These are phyloP conservation scores for Hozukius guyotensis DNA, from an alignment of 2,797 vertebrate species.

Conservation along the genomic window DNA sequence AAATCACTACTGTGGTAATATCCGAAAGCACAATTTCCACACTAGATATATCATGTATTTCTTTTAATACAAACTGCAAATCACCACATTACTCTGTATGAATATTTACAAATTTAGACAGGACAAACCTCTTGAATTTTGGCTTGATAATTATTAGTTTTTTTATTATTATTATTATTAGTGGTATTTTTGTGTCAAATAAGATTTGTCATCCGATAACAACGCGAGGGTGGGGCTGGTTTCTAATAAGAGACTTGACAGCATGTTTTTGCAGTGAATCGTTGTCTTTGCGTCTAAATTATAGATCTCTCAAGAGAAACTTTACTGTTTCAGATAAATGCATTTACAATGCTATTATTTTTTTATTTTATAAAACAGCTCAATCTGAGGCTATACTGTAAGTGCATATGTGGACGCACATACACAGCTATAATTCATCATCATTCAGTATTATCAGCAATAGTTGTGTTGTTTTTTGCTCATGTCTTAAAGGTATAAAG, in stretches of 20 bases:
- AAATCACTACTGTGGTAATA: not conserved
- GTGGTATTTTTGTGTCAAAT: not conserved
- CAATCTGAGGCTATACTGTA: not conserved
- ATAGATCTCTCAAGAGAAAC: not conserved
- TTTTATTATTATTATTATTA: not conserved
- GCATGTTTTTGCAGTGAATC: not conserved
- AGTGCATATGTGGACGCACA: no score
- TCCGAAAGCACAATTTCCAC: not conserved
- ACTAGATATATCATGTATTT: not conserved
- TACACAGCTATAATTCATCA: not conserved
- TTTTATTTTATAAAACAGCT: not conserved
- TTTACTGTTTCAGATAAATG: not conserved
- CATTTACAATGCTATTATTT: not conserved
- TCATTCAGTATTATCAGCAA: not conserved
- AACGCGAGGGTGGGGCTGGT: slow-evolving; percentile 25
- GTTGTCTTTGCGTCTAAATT: not conserved
- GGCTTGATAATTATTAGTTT: not conserved
- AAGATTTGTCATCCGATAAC: not conserved
- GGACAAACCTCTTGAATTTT: fast-evolving
- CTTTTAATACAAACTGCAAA: not conserved
- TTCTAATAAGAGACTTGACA: slow-evolving; percentile 6
- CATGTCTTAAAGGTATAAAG: not conserved
- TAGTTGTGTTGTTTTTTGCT: not conserved
- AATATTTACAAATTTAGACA: not conserved
- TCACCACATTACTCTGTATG: not conserved